Percentiles rank a stretch among this genome's conserved stretches.
Evolutionary conservation across 2,113 vertebrate genomes (phyloP).

Genomic region (Myotis davidii): DNA sequence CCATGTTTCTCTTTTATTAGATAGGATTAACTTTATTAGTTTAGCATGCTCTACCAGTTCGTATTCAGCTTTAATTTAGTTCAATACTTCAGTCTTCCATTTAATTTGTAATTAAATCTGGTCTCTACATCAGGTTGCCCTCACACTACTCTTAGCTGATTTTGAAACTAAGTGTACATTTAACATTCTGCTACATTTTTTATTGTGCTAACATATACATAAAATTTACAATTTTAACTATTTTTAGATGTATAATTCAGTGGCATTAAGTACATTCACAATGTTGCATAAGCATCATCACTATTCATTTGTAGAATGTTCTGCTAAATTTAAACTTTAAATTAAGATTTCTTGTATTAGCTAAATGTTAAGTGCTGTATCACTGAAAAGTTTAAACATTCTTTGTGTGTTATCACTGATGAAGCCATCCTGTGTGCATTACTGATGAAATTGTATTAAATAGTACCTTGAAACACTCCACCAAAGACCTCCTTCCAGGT

Average conservation of each 20-base stretch:
- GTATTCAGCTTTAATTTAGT: not conserved
- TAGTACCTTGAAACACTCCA: conserved; percentile 42
- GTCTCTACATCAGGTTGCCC: not conserved
- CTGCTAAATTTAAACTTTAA: conserved; percentile 26
- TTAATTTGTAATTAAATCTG: conserved; percentile 17
- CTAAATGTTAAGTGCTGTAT: not conserved
- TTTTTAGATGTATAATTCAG: not conserved
- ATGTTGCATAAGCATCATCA: not conserved
- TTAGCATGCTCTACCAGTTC: not conserved
- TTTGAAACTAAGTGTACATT: not conserved
- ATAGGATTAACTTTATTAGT: conserved; percentile 47
- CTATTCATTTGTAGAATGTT: conserved; percentile 23
- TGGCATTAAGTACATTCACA: not conserved
- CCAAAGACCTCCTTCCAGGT: conserved; percentile 12
- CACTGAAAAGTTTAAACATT: not conserved
- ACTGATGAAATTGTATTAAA: not conserved
- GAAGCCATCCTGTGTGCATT: not conserved
- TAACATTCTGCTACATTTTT: not conserved
- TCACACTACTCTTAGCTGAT: not conserved
- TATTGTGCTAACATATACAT: not conserved
- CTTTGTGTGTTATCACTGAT: not conserved
- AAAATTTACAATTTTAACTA: not conserved
- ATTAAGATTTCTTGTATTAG: conserved; percentile 3
- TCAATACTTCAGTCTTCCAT: not conserved
- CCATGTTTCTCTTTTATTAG: too few species aligned